A percentile compares a stretch with the other conserved stretches of the same genome.
Evolutionary conservation across 2,888 invertebrate genomes (phyloP).

Genomic region (Macrosoma leucophasiata): DNA sequence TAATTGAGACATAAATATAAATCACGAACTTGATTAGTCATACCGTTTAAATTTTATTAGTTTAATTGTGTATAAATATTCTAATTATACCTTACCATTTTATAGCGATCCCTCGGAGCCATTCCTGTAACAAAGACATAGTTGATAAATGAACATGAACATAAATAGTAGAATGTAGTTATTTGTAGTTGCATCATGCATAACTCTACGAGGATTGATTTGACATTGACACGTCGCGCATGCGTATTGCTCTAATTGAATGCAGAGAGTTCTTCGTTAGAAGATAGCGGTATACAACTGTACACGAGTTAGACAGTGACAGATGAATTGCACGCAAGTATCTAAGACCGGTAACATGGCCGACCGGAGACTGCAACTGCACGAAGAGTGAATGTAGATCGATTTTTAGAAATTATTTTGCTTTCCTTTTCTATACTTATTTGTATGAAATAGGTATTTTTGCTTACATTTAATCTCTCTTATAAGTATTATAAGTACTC

Average conservation of each 20-base stretch:
- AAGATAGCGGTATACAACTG: slow-evolving; percentile 38
- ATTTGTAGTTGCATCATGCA: slow-evolving; percentile 65
- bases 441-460: too few relatives aligned
- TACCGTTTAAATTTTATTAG: too few relatives aligned
- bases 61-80: too few relatives aligned
- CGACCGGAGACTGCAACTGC: slow-evolving; percentile 60
- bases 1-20: too few relatives aligned
- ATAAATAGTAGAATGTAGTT: slow-evolving; percentile 6
- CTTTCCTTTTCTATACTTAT: too few relatives aligned
- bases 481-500: too few relatives aligned
- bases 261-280: slow-evolving; percentile 37
- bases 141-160: slow-evolving; percentile 3
- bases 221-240: slow-evolving; percentile 72
- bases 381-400: slow-evolving; percentile 28
- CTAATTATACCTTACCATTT: too few relatives aligned
- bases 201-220: slow-evolving; percentile 72
- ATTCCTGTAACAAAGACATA: slow-evolving; percentile 19
- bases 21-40: too few relatives aligned
- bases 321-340: slow-evolving; percentile 35
- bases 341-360: slow-evolving; percentile 62
- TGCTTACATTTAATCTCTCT: too few relatives aligned
- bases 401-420: slow-evolving; percentile 8
- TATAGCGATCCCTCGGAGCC: too few relatives aligned
- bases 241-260: slow-evolving; percentile 70
- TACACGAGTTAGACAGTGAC: slow-evolving; percentile 37